Evolutionary conservation across 2,113 vertebrate genomes (phyloP).

Genomic region (Varanus salvator): DNA sequence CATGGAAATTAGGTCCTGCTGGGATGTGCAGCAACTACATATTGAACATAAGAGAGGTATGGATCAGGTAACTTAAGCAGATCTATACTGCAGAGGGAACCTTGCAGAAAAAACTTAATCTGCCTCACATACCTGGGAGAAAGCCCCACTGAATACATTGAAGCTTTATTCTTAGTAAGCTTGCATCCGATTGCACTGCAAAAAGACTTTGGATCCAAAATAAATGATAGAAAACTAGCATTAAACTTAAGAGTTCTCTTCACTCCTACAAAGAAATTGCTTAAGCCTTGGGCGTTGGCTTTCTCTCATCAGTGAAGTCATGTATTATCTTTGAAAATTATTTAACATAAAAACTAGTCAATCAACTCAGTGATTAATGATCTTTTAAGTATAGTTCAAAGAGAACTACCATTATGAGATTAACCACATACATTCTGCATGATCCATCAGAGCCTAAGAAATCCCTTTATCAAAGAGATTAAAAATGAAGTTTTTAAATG

Average conservation of each 20-base stretch:
- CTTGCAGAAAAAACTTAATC: neutral
- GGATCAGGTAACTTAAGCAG: neutral
- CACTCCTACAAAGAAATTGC: neutral
- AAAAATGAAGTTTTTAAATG: neutral
- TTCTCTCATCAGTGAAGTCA: accelerated
- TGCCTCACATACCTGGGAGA: neutral
- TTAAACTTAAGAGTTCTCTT: neutral
- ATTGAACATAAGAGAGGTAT: neutral
- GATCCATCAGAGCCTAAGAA: neutral
- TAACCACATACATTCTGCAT: neutral
- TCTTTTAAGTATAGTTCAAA: neutral
- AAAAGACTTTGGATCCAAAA: neutral
- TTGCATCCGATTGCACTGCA: too few species aligned
- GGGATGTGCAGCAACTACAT: neutral
- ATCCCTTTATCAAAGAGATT: neutral
- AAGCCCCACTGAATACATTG: too few species aligned
- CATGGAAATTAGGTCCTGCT: neutral
- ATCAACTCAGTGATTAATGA: constrained; percentile 1
- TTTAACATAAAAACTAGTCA: accelerated
- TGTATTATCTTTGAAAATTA: neutral
- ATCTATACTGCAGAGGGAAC: neutral
- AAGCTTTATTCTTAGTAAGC: too few species aligned
- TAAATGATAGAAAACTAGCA: neutral
- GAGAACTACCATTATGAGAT: neutral
- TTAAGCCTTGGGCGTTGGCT: neutral